Base-by-base conservation (phyloP, 2,113 vertebrate species). In the Chlorodrepanis virens region DNA sequence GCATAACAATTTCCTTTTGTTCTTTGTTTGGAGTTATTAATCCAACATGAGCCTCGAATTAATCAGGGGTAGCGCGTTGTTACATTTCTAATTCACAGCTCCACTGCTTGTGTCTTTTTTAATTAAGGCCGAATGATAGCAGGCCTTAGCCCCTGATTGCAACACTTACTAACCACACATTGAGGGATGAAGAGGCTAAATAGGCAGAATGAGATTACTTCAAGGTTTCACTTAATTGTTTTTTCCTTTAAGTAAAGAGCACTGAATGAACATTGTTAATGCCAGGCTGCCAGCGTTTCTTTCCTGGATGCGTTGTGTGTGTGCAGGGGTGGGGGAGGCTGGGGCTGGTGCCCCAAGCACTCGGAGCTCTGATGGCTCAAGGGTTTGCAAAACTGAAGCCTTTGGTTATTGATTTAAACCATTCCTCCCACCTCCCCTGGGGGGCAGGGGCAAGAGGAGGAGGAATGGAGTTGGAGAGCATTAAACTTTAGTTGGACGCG, bases 41-140 rank as follows among this genome's bases (percentile, higher is more conserved):
- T 98, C 98, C 98, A 98, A 98, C 98, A 98, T 98, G 98, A 98
- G 98, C 98, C 97, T 98, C 96, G 97, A 98, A 98, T 98, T 98
- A 98, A 98, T 98, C 98, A 98, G 98, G 97, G 97, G 97, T 97
- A 97, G 98, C 97, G 97, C 95, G 96, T 97, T 97, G 98, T 98
- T 99, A 98, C 98, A 98, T 98, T 98, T 98, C 98, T 99, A 98
- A 99, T 99, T 99, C 99, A 98, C 98, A 97, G 97, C 98, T 98
- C 98, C 44, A 94, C 98, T 98, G 98, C 98, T 98, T 98, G 98
- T 96, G 98, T 99, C 99, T 98, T 98, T 98, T 98, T 98, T 98
- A 99, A 99, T 99, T 99, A 99, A 99, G 98, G 98, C 98, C 98
- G 98, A 98, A 97, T 97, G 98, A 98, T 98, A 98, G 98, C 98